These are phyloP conservation scores for Pachydiplax longipennis DNA, from an alignment of 2,888 invertebrate species.

Conservation along the genomic window DNA sequence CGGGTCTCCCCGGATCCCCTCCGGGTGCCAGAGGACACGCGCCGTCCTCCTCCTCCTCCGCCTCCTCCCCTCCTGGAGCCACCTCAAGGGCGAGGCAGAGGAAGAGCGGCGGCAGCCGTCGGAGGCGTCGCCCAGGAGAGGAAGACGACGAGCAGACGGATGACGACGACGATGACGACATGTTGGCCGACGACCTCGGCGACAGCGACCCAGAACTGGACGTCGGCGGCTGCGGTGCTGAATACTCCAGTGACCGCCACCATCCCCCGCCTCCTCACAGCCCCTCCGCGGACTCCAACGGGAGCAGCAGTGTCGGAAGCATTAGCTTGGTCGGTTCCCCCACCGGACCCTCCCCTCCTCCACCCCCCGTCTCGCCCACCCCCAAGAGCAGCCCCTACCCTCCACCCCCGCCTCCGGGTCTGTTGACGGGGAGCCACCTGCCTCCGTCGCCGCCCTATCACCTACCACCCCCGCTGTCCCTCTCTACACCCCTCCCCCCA, in stretches of 20 bases:
- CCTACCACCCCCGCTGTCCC: slow-evolving; percentile 24
- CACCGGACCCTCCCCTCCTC: not conserved
- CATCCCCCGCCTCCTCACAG: not conserved
- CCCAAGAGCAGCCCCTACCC: not conserved
- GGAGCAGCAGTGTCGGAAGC: not conserved
- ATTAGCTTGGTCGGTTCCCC: not conserved
- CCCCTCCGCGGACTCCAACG: not conserved
- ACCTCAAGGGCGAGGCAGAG: slow-evolving; percentile 3
- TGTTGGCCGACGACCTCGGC: slow-evolving; percentile 16
- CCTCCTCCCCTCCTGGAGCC: slow-evolving; percentile 18
- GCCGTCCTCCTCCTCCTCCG: slow-evolving; percentile 34
- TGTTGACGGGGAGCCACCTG: not conserved
- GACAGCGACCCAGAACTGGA: slow-evolving; percentile 36
- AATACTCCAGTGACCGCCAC: not conserved
- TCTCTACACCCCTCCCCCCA: slow-evolving; percentile 7
- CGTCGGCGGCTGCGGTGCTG: slow-evolving; percentile 18
- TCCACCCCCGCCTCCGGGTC: slow-evolving; percentile 8
- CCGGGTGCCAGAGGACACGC: slow-evolving; percentile 34
- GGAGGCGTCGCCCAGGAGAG: not conserved
- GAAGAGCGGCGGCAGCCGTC: not conserved
- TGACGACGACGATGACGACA: slow-evolving; percentile 11
- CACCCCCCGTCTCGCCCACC: not conserved
- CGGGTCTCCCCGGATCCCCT: slow-evolving; percentile 22
- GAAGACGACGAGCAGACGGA: not conserved
- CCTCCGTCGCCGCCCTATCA: slow-evolving; percentile 30